These are phyloP conservation scores for Pararge aegeria DNA, from an alignment of 1,140 invertebrate genomes.

Conservation along the genomic window DNA sequence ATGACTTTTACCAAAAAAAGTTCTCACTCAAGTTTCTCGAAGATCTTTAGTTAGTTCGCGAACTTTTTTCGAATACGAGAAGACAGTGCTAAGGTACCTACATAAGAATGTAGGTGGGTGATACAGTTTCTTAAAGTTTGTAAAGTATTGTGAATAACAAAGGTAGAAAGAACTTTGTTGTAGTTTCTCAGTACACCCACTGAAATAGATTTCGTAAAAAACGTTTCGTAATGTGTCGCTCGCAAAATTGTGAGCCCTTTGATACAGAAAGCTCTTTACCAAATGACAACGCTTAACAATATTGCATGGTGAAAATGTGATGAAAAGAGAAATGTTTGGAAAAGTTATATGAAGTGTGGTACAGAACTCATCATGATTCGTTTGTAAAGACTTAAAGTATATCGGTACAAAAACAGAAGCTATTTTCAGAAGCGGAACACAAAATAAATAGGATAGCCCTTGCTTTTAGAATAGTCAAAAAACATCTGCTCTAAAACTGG, in stretches of 20 bases:
- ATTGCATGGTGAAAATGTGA: neutral
- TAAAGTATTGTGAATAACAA: neutral
- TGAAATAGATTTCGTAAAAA: neutral
- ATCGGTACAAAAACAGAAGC: neutral
- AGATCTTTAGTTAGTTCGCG: too few relatives aligned
- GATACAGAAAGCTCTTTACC: neutral
- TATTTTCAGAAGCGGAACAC: neutral
- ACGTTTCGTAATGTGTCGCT: neutral
- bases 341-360: neutral
- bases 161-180: neutral
- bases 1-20: too few relatives aligned
- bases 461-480: slow-evolving; percentile 5
- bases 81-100: too few relatives aligned
- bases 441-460: neutral
- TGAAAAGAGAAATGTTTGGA: neutral
- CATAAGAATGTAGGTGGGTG: too few relatives aligned
- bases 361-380: neutral
- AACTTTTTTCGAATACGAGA: too few relatives aligned
- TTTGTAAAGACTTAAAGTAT: neutral
- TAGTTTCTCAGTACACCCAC: neutral
- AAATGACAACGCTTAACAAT: neutral
- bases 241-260: neutral
- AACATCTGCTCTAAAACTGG: neutral
- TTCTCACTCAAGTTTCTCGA: too few relatives aligned
- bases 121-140: too few relatives aligned